phyloP scores from a whole-genome alignment of 2,888 invertebrate genomes.

The Axea sp. region DNA sequence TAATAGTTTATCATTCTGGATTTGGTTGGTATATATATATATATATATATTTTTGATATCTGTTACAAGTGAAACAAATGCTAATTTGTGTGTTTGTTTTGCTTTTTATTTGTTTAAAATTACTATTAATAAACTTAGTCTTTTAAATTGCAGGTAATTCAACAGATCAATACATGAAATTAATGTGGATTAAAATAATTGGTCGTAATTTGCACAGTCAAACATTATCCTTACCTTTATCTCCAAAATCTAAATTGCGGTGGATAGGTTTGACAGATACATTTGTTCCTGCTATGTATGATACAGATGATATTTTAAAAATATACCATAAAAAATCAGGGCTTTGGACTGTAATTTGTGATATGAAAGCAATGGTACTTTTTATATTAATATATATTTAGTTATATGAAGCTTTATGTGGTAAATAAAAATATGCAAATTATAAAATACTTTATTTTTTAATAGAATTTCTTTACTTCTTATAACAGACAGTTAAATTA shows the following conservation, averaged over 20 bases:
- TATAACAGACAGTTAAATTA: no score
- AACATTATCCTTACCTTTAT: constrained; percentile 83
- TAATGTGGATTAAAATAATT: constrained; percentile 80
- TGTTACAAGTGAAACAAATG: no score
- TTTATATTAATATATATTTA: constrained; percentile 6
- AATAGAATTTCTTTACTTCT: no score
- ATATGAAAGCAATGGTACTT: constrained; percentile 86
- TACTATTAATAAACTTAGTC: background rate
- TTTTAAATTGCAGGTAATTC: constrained; percentile 74
- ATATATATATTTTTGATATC: no score
- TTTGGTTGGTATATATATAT: no score
- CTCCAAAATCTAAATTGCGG: constrained; percentile 83
- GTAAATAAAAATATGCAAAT: no score
- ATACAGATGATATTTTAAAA: constrained; percentile 88
- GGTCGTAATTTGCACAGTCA: constrained; percentile 80
- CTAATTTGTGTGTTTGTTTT: no score
- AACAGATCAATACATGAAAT: constrained; percentile 81
- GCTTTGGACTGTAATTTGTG: constrained; percentile 90
- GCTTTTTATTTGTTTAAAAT: constrained; percentile 64
- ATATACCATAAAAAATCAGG: constrained; percentile 85
- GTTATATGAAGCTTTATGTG: no score
- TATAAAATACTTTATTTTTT: no score
- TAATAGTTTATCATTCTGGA: constrained; percentile 85
- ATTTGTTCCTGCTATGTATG: constrained; percentile 88
- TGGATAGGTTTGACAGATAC: constrained; percentile 92